Base-by-base conservation (phyloP, 1,140 invertebrate species). In the Plectus sambesii region DNA sequence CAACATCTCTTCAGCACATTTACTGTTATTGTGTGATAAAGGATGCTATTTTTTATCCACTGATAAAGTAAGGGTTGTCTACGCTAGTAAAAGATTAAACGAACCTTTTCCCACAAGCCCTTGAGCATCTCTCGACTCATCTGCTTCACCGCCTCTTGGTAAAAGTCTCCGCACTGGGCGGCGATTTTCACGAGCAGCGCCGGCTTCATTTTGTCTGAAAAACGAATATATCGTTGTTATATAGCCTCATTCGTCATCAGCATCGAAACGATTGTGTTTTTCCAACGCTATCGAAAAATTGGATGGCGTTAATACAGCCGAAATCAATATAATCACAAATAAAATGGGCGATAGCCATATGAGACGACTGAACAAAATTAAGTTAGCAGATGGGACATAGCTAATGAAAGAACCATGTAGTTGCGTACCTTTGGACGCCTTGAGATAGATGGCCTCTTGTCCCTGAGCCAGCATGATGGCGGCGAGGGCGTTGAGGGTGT, bases 391-490 rank as follows among this genome's bases (percentile, higher is more conserved):
- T n/a, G 12, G 12, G 12, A 33, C n/a, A n/a, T 33, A 12, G n/a
- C n/a, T 12, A 12, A 12, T 33, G 30, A 12, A n/a, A 12, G 30
- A 33, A 33, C 30, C 30, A 33, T n/a, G 30, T n/a, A 12, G n/a
- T n/a, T n/a, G n/a, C n/a, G n/a, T 62, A 87, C 85, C 87, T 69
- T 83, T 79, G 44, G 87, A 83, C 23, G 88, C 88, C 74, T 99
- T 98, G 48, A 83, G 78, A 39, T 88, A 87, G 68, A 97, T 87
- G 49, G 89, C 82, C 74, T 99, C 93, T 74, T 98, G 92, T 1
- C 87, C 92, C 72, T 98, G 92, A 5, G 93, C 90, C 0, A 97
- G 71, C 89, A 97, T 96, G 38, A 98, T 72, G 9, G 81, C 74
- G 24, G 82, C 78, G 6, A 98, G 73, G 26, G 87, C 84, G 46